Base-by-base conservation (phyloP, 2,888 invertebrate genomes). In the Drosophila phalerata region DNA sequence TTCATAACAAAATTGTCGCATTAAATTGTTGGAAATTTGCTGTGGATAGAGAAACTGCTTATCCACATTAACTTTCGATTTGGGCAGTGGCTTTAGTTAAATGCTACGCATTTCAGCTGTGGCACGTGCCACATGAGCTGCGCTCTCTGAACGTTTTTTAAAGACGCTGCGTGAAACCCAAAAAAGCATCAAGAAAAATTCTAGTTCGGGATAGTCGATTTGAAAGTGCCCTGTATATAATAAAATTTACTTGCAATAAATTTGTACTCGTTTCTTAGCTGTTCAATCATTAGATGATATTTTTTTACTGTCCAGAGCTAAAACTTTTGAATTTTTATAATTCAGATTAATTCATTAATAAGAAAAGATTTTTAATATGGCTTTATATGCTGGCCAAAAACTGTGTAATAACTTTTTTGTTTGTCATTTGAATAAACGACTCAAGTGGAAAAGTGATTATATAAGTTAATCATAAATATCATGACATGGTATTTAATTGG, bases 1-100 rank as follows among this genome's bases (percentile, higher is more conserved):
- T 52, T 32, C 58, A 37, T 28, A 38, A 51, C 49, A 47, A 28
- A 51, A 47, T 19, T 43, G 47, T 64, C 63, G 32, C 49, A 56
- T 57, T 55, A 51, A 65, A 51, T 70, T 74, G 51, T 52, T 42
- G 13, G 58, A 60, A 48, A 60, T 58, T n/a, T 57, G 52, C 17
- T 43, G 53, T 53, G 13, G 34, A 19, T 15, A 40, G n/a, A 19
- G 34, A 15, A 64, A 72, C 77, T 68, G 77, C 76, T 77, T 66
- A 62, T 69, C 48, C 78, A 45, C 69, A 85, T 85, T 85, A 85
- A 84, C 85, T 79, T 81, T 84, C 86, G 84, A 85, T 85, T 85
- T 86, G 79, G 79, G 62, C 77, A 81, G 85, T 84, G 73, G 84
- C 86, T 81, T 86, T 79, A 76, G 81, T 79, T 84, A 86, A 85